A percentile compares a stretch with the other conserved stretches of the same genome.
phyloP scores from a whole-genome alignment of 64 coral and sea anemone genomes.

The Platygyra sinensis region DNA sequence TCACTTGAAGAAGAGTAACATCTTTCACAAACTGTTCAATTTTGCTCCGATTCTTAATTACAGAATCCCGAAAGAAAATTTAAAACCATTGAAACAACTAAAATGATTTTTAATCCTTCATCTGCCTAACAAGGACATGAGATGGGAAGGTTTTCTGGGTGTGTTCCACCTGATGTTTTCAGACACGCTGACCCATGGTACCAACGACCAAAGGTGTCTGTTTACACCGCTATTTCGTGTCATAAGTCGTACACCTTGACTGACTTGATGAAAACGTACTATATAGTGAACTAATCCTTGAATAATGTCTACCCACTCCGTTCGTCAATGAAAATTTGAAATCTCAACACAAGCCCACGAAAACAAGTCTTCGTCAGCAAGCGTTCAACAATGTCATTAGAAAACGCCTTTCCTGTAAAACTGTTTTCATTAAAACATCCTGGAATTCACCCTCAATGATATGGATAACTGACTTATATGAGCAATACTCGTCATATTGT shows the following conservation, averaged over 20 bases:
- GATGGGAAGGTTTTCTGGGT: neutral
- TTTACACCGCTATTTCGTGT: neutral
- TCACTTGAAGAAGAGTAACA: too few species aligned
- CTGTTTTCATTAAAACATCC: neutral
- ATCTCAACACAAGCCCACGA: neutral
- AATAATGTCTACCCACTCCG: neutral
- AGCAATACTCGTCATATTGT: too few species aligned
- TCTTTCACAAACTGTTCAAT: too few species aligned
- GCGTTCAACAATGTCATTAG: neutral
- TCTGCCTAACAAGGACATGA: neutral
- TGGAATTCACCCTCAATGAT: too few species aligned
- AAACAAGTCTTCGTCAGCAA: neutral
- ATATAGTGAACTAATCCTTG: neutral
- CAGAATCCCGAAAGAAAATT: too few species aligned
- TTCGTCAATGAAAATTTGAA: neutral
- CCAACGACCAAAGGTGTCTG: neutral
- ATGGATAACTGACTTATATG: too few species aligned
- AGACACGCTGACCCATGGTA: conserved; percentile 31
- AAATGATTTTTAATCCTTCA: too few species aligned
- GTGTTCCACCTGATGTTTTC: neutral
- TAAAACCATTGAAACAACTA: too few species aligned
- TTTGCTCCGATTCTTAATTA: too few species aligned
- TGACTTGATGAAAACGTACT: neutral
- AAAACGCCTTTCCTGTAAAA: neutral
- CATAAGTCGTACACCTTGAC: neutral